Evolutionary conservation across 1,140 invertebrate species (phyloP).

Genomic region (Pseudoatta argentina): DNA sequence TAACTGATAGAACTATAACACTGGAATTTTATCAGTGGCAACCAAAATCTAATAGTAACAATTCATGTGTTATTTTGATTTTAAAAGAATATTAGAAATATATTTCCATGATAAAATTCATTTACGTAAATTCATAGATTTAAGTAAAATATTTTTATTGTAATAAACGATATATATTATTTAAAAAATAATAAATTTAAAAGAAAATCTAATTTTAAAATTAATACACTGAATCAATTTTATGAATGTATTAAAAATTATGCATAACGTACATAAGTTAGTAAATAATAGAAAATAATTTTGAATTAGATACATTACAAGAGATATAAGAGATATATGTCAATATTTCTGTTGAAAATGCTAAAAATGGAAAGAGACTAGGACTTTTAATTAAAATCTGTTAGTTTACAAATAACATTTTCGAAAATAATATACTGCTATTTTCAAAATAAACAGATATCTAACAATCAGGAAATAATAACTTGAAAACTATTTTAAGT

Average conservation of each 20-base stretch:
- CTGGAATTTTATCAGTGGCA: slow-evolving; percentile 3
- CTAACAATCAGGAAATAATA: not conserved
- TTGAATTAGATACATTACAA: too few relatives aligned
- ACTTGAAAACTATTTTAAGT: not conserved
- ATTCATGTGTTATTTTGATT: not conserved
- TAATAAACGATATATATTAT: not conserved
- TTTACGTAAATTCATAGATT: not conserved
- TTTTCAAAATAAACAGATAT: slow-evolving; percentile 16
- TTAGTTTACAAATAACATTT: slow-evolving; percentile 24
- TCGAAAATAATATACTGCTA: not conserved
- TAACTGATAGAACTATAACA: slow-evolving; percentile 1
- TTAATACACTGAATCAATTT: not conserved
- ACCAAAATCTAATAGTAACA: slow-evolving; percentile 38
- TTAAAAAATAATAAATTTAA: too few relatives aligned
- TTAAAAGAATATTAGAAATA: not conserved
- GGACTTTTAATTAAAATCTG: too few relatives aligned
- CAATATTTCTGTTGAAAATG: too few relatives aligned
- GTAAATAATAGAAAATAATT: not conserved
- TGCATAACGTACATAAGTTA: too few relatives aligned
- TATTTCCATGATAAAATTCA: not conserved
- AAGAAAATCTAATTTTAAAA: slow-evolving; percentile 9
- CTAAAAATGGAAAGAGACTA: too few relatives aligned
- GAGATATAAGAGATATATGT: too few relatives aligned
- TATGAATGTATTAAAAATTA: too few relatives aligned
- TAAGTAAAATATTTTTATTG: not conserved